Percentiles rank a stretch among this genome's conserved stretches.
Conservation (phyloP, 2,113 vertebrate species). For the Epinephelus moara region DNA sequence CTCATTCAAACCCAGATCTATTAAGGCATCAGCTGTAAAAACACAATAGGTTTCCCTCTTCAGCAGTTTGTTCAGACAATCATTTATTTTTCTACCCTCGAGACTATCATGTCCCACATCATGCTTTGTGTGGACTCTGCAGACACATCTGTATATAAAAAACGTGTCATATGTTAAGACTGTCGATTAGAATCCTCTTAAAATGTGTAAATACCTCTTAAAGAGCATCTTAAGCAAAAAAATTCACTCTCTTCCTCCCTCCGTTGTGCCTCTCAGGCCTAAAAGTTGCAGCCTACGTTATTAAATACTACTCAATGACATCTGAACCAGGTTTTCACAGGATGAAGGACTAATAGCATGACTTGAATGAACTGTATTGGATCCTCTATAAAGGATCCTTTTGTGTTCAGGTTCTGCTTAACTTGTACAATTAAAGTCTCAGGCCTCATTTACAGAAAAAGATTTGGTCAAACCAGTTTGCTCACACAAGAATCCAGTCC, state of each 20-base stretch:
- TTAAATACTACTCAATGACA: not conserved
- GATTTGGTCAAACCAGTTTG: slow-evolving; percentile 16
- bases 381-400: not conserved
- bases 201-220: not conserved
- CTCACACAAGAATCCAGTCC: not conserved
- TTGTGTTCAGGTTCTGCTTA: not conserved
- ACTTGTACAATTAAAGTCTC: not conserved
- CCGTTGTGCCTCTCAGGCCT: slow-evolving; percentile 12
- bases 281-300: not conserved
- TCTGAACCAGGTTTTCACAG: not conserved
- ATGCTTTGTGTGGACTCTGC: no score
- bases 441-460: not conserved
- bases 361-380: not conserved
- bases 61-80: not conserved
- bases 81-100: not conserved
- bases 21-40: no score
- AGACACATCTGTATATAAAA: not conserved
- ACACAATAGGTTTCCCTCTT: not conserved
- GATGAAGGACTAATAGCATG: not conserved
- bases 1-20: not conserved
- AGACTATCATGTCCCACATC: not conserved
- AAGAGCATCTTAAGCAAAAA: not conserved
- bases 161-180: not conserved
- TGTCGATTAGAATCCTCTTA: not conserved
- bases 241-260: not conserved